Evolutionary conservation across 2,888 invertebrate species (phyloP).

Genomic region (Ephialtes manifestator): DNA sequence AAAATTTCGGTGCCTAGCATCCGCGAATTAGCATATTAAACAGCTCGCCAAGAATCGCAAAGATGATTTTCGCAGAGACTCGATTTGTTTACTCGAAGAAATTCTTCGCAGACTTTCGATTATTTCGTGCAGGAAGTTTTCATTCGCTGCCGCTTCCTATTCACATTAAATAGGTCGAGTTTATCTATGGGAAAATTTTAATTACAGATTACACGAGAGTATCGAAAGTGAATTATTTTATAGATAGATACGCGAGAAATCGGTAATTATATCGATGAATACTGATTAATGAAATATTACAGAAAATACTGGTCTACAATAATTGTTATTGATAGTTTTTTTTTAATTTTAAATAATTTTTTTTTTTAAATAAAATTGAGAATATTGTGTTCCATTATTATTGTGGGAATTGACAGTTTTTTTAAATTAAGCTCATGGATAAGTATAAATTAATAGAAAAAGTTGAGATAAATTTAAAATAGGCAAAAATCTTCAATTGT

Average conservation of each 20-base stretch:
- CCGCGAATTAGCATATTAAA: neutral
- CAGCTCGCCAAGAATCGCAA: neutral
- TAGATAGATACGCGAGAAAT: neutral
- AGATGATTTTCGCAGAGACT: neutral
- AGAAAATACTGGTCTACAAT: neutral
- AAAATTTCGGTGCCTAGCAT: conserved; percentile 3
- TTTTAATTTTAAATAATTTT: neutral
- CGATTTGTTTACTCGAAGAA: neutral
- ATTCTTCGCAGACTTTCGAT: conserved; percentile 13
- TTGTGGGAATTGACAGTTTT: neutral
- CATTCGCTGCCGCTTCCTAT: neutral
- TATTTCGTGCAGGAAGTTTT: neutral
- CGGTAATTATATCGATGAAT: neutral
- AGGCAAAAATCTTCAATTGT: neutral
- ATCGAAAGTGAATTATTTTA: neutral
- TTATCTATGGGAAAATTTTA: neutral
- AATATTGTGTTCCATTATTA: neutral
- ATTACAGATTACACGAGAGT: neutral
- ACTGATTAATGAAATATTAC: neutral
- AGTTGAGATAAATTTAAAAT: neutral
- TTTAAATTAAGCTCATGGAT: neutral
- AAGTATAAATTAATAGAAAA: neutral
- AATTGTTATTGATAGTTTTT: neutral
- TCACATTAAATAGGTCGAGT: neutral
- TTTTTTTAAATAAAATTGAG: neutral